Conservation (phyloP, 2,888 invertebrate species). For the Lasioglossum vierecki region DNA sequence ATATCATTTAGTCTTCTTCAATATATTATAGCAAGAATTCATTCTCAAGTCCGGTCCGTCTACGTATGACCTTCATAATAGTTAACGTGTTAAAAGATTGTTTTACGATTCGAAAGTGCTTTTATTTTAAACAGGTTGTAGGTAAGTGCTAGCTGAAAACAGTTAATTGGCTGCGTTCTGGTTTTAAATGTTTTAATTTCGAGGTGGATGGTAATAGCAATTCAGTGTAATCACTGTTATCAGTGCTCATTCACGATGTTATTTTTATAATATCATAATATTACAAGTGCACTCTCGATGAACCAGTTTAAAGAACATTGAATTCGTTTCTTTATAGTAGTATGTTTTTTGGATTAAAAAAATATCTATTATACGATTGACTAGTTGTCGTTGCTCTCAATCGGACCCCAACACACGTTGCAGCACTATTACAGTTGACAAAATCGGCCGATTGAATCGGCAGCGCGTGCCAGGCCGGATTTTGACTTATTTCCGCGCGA, state of each 20-base stretch:
- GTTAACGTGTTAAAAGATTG: background rate
- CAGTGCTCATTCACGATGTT: background rate
- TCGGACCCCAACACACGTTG: background rate
- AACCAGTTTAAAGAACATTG: too few relatives aligned
- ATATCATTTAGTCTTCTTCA: background rate
- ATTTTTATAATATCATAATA: background rate
- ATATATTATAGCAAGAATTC: background rate
- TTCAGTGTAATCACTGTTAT: background rate
- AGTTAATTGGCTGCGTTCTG: background rate
- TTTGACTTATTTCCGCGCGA: conserved; percentile 75
- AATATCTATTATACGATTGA: too few relatives aligned
- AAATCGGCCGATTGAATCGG: conserved; percentile 8
- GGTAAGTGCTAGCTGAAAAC: background rate
- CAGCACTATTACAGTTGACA: background rate
- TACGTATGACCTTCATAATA: background rate
- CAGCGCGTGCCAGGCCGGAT: conserved; percentile 62
- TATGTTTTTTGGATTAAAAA: too few relatives aligned
- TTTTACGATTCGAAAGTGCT: background rate
- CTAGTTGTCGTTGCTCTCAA: background rate
- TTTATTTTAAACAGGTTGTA: background rate
- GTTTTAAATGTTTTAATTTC: background rate
- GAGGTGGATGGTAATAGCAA: background rate
- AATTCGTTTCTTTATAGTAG: too few relatives aligned
- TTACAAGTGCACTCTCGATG: background rate
- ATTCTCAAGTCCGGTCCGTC: background rate